Evolutionary conservation across 1,140 invertebrate species (phyloP).

Genomic region (Zaprionus vittiger): DNA sequence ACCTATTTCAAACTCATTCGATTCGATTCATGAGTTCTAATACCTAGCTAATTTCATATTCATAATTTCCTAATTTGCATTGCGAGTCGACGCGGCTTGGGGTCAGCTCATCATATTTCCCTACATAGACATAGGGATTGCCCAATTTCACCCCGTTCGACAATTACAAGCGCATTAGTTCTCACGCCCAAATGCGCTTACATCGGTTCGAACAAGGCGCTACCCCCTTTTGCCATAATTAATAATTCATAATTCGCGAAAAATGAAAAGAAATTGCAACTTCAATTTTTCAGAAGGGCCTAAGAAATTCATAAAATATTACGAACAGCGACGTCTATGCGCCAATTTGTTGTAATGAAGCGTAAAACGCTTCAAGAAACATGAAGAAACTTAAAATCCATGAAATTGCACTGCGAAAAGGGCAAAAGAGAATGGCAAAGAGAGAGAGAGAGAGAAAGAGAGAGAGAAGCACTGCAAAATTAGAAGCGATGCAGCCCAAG

Average conservation of each 20-base stretch:
- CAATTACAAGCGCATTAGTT: constrained; percentile 75
- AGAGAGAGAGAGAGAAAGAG: neutral
- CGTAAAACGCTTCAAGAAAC: constrained; percentile 61
- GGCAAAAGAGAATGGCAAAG: constrained; percentile 12
- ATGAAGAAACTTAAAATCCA: constrained; percentile 64
- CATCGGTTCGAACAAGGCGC: neutral
- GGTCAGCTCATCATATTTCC: constrained; percentile 18
- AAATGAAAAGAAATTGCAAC: constrained; percentile 37
- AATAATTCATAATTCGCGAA: constrained; percentile 70
- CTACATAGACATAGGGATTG: neutral
- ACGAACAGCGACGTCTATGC: constrained; percentile 23
- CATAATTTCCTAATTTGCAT: constrained; percentile 73
- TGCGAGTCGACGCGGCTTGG: constrained; percentile 41
- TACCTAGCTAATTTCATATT: constrained; percentile 62
- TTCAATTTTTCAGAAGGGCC: constrained; percentile 21
- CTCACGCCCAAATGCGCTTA: constrained; percentile 73
- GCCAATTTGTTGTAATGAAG: constrained; percentile 69
- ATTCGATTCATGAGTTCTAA: constrained; percentile 26
- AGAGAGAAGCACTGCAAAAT: constrained; percentile 3
- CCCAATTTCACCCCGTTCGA: constrained; percentile 32
- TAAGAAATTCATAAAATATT: constrained; percentile 55
- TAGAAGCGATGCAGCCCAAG: constrained; percentile 19
- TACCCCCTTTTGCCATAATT: constrained; percentile 59
- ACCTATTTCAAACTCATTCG: constrained; percentile 37
- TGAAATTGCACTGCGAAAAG: constrained; percentile 64